Evolutionary conservation across 2,888 invertebrate species (phyloP).

Genomic region (Corbicula japonica): DNA sequence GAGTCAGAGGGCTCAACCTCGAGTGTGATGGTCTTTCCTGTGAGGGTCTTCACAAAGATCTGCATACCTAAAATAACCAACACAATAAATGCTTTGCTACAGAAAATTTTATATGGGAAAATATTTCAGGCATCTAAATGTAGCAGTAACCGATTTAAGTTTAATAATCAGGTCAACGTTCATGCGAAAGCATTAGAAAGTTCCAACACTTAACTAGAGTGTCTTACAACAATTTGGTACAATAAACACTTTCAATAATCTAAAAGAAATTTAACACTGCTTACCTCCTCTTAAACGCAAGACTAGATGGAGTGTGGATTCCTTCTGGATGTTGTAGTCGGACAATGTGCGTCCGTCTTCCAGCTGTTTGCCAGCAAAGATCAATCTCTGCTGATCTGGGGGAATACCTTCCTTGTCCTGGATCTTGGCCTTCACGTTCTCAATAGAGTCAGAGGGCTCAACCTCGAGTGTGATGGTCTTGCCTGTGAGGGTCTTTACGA

Average conservation of each 20-base stretch:
- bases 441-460: slow-evolving; percentile 96
- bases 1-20: slow-evolving; percentile 93
- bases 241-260: no score
- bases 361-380: slow-evolving; percentile 97
- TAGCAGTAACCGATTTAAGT: no score
- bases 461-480: slow-evolving; percentile 85
- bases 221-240: no score
- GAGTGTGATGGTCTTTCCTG: slow-evolving; percentile 85
- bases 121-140: no score
- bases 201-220: no score
- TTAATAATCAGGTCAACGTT: no score
- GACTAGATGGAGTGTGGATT: slow-evolving; percentile 96
- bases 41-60: slow-evolving; percentile 90
- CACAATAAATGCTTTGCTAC: no score
- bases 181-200: no score
- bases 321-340: slow-evolving; percentile 98
- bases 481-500: slow-evolving; percentile 85
- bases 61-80: slow-evolving; percentile 90
- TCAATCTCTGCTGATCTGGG: slow-evolving; percentile 94
- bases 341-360: slow-evolving; percentile 97
- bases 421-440: slow-evolving; percentile 93
- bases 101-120: no score
- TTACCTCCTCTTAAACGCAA: slow-evolving; percentile 93
- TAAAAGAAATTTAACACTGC: slow-evolving; percentile 88
- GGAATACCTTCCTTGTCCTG: slow-evolving; percentile 89